phyloP scores from a whole-genome alignment of 2,888 invertebrate species.

The Nowickia ferox region DNA sequence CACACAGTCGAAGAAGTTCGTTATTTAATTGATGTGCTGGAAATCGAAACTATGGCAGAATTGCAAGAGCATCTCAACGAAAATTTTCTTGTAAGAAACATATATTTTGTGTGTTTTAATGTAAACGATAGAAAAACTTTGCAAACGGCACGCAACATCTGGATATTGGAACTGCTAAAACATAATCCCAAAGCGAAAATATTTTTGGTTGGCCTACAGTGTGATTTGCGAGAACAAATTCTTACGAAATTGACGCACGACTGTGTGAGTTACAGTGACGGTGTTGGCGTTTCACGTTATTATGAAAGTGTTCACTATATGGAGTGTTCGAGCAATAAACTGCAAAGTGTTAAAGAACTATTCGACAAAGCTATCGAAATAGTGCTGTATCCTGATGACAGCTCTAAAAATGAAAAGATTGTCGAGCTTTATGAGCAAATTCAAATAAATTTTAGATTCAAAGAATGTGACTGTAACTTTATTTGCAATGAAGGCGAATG shows the following conservation, averaged over 20 bases:
- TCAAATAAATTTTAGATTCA: constrained; percentile 62
- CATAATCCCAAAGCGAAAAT: constrained; percentile 51
- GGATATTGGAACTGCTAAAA: constrained; percentile 58
- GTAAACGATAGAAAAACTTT: constrained; percentile 56
- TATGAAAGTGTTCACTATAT: constrained; percentile 65
- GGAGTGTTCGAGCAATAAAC: constrained; percentile 57
- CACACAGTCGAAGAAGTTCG: constrained; percentile 46
- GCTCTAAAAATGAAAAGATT: constrained; percentile 20
- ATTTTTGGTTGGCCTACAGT: constrained; percentile 62
- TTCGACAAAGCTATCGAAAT: constrained; percentile 52
- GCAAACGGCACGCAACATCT: constrained; percentile 29
- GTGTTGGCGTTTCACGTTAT: constrained; percentile 52
- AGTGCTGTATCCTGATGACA: constrained; percentile 27
- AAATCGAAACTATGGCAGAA: constrained; percentile 49
- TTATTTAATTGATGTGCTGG: constrained; percentile 58
- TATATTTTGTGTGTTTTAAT: constrained; percentile 64
- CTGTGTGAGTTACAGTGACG: constrained; percentile 58
- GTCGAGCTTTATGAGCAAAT: constrained; percentile 59
- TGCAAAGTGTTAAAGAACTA: constrained; percentile 49
- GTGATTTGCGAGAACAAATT: constrained; percentile 59
- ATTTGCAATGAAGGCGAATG: constrained; percentile 21
- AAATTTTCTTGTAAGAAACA: constrained; percentile 28
- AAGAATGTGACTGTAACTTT: constrained; percentile 39
- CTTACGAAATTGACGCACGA: constrained; percentile 51
- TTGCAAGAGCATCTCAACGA: constrained; percentile 16